Conservation (phyloP, 2,797 vertebrate species). For the Melanotaenia nigrans region DNA sequence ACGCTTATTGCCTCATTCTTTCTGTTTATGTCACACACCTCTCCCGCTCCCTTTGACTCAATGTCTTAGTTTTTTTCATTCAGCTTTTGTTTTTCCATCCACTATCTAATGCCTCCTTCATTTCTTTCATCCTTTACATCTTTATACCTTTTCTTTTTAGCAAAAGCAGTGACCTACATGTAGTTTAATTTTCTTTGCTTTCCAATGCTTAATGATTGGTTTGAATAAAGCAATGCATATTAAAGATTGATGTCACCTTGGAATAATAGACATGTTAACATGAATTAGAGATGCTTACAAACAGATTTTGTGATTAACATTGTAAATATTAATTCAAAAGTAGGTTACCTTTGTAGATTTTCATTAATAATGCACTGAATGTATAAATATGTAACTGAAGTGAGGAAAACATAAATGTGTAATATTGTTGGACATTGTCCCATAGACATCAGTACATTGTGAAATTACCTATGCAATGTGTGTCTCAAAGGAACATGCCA, state of each 20-base stretch:
- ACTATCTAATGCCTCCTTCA: slow-evolving; percentile 56
- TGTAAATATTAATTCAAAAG: not conserved
- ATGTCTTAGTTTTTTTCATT: slow-evolving; percentile 62
- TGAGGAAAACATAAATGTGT: not conserved
- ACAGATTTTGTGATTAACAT: not conserved
- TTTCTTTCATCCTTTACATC: slow-evolving; percentile 47
- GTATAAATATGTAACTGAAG: not conserved
- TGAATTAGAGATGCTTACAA: slow-evolving; percentile 12
- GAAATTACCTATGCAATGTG: not conserved
- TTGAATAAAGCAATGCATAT: slow-evolving; percentile 18
- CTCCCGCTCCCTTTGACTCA: slow-evolving; percentile 72
- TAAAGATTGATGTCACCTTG: slow-evolving; percentile 45
- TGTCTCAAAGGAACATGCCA: not conserved
- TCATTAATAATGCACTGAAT: not conserved
- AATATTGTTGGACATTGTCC: not conserved
- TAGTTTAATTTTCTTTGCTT: slow-evolving; percentile 45
- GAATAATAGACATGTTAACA: slow-evolving; percentile 29
- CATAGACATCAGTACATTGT: not conserved
- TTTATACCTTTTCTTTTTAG: slow-evolving; percentile 48
- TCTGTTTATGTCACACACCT: slow-evolving; percentile 74
- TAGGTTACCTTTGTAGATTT: not conserved
- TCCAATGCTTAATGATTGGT: slow-evolving; percentile 49
- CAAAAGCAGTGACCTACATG: slow-evolving; percentile 28
- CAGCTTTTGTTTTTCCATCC: slow-evolving; percentile 40
- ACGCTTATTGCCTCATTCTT: slow-evolving; percentile 63